These are phyloP conservation scores for Pseudorhombus dupliciocellatus DNA, from an alignment of 2,113 vertebrate species.

Conservation along the genomic window DNA sequence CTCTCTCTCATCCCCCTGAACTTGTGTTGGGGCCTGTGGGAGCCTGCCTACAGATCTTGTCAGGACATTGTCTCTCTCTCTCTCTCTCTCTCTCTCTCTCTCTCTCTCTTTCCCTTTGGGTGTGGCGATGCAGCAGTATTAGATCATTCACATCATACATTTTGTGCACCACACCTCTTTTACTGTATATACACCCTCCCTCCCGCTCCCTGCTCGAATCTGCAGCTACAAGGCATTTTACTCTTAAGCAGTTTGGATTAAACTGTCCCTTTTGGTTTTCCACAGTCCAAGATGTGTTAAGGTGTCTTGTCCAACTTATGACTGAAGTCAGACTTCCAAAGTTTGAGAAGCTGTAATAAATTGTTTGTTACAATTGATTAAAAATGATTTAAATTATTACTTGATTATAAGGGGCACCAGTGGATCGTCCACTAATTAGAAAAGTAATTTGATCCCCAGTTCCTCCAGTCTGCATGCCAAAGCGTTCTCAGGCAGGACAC, in stretches of 20 bases:
- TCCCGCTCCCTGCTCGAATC: neutral
- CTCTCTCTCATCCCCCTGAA: conserved; percentile 1
- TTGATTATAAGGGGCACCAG: too few relatives aligned
- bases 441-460: too few relatives aligned
- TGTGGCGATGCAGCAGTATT: conserved; percentile 32
- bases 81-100: neutral
- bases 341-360: neutral
- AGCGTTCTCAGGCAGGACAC: too few relatives aligned
- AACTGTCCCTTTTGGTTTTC: neutral
- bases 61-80: conserved; percentile 34
- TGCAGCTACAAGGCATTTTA: neutral
- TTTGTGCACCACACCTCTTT: conserved; percentile 24
- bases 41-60: conserved; percentile 60
- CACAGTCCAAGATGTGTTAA: neutral
- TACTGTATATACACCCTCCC: neutral
- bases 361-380: neutral
- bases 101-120: conserved; percentile 17
- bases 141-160: conserved; percentile 34
- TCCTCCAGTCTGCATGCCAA: too few relatives aligned
- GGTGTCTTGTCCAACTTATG: neutral
- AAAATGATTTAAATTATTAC: neutral
- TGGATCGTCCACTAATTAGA: too few relatives aligned
- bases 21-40: conserved; percentile 56
- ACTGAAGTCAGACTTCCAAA: neutral
- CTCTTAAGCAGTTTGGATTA: too few relatives aligned